phyloP scores from a whole-genome alignment of 2,888 invertebrate species.

The Cremastinae sp. region DNA sequence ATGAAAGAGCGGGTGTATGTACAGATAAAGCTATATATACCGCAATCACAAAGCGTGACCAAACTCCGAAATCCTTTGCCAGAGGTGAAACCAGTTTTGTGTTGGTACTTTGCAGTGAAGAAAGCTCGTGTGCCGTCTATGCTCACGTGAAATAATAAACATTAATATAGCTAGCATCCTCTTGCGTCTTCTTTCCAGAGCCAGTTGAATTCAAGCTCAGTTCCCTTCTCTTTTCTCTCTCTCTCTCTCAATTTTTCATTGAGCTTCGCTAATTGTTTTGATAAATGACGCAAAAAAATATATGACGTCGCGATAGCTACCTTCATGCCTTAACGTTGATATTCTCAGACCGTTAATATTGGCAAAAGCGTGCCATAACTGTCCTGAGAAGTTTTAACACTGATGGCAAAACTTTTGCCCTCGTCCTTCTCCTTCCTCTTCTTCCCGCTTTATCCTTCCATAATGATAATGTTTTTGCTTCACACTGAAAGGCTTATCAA shows the following conservation, averaged over 20 bases:
- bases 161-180: conserved; percentile 43
- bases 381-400: neutral
- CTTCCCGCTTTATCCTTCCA: neutral
- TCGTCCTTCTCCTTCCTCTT: neutral
- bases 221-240: neutral
- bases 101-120: neutral
- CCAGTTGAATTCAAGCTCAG: conserved; percentile 29
- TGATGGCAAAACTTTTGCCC: conserved; percentile 35
- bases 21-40: conserved; percentile 21
- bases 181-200: neutral
- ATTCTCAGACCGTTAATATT: conserved; percentile 15
- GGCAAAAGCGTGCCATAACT: conserved; percentile 2
- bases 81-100: neutral
- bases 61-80: conserved; percentile 50
- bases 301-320: neutral
- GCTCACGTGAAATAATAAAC: conserved; percentile 57
- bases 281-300: conserved; percentile 18
- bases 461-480: conserved; percentile 44
- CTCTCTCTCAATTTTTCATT: conserved; percentile 24
- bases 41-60: conserved; percentile 54
- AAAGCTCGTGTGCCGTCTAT: conserved; percentile 1
- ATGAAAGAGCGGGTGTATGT: conserved; percentile 22
- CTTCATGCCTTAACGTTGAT: neutral
- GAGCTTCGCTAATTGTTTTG: conserved; percentile 20
- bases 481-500: conserved; percentile 44